phyloP scores from a whole-genome alignment of 2,113 vertebrate species.

The Axis porcinus region DNA sequence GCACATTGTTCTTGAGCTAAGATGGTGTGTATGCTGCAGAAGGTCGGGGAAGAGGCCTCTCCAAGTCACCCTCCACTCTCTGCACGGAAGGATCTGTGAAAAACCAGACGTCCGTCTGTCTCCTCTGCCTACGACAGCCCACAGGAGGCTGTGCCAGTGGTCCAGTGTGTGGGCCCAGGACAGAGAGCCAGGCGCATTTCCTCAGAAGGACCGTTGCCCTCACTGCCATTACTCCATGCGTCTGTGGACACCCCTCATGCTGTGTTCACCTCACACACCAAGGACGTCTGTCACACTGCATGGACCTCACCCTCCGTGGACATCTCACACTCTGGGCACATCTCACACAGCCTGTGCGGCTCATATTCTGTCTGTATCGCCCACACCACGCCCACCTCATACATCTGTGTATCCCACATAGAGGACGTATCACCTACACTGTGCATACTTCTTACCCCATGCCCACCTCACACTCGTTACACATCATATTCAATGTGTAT shows the following conservation, averaged over 20 bases:
- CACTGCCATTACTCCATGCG: accelerated
- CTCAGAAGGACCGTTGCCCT: background rate
- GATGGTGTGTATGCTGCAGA: background rate
- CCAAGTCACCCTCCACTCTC: background rate
- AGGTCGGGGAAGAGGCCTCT: background rate
- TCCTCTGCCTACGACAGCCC: background rate
- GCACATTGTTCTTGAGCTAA: background rate
- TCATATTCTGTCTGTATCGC: background rate
- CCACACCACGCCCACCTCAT: accelerated
- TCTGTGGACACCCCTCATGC: background rate
- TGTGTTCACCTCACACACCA: no score
- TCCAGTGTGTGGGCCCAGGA: background rate
- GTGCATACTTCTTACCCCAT: accelerated
- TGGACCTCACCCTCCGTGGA: accelerated
- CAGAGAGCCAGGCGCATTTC: background rate
- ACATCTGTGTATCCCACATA: background rate
- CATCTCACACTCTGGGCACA: accelerated
- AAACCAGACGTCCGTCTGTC: background rate
- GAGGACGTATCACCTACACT: no score
- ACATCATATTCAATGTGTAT: accelerated
- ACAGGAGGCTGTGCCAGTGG: background rate
- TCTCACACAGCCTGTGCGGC: no score
- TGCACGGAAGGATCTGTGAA: background rate
- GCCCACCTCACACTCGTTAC: background rate
- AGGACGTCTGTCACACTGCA: background rate